Conservation (phyloP, 2,797 vertebrate genomes). For the Limnodromus scolopaceus region DNA sequence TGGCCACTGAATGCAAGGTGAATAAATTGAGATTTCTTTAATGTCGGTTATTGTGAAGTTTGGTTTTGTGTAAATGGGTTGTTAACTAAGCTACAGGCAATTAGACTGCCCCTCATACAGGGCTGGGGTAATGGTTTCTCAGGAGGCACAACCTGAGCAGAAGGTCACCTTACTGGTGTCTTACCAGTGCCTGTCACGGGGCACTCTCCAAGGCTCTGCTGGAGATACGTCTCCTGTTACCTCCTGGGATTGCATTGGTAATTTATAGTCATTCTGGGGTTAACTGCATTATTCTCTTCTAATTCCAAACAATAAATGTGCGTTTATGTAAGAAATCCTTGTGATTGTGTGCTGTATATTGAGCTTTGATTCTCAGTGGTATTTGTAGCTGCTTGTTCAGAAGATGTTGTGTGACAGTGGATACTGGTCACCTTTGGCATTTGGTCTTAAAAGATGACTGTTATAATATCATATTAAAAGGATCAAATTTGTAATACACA, state of each 20-base stretch:
- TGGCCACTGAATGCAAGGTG: rapidly evolving
- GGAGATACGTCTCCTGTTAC: background rate
- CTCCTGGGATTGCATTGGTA: background rate
- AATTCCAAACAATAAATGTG: background rate
- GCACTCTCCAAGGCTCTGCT: background rate
- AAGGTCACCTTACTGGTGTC: background rate
- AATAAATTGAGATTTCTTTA: background rate
- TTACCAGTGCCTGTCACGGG: background rate
- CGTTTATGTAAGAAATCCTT: background rate
- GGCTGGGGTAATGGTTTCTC: rapidly evolving
- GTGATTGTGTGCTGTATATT: background rate
- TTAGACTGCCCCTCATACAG: background rate
- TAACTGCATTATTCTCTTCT: background rate
- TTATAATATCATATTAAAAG: background rate
- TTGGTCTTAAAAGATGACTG: background rate
- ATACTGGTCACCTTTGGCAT: background rate
- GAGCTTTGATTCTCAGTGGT: background rate
- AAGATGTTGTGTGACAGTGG: background rate
- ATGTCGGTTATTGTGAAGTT: background rate
- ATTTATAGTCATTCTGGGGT: background rate
- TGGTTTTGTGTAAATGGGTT: background rate
- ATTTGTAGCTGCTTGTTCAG: background rate
- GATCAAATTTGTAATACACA: background rate
- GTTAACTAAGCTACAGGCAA: background rate
- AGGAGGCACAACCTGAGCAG: background rate